Conservation (phyloP, 2,888 invertebrate genomes). For the Amiota communis region DNA sequence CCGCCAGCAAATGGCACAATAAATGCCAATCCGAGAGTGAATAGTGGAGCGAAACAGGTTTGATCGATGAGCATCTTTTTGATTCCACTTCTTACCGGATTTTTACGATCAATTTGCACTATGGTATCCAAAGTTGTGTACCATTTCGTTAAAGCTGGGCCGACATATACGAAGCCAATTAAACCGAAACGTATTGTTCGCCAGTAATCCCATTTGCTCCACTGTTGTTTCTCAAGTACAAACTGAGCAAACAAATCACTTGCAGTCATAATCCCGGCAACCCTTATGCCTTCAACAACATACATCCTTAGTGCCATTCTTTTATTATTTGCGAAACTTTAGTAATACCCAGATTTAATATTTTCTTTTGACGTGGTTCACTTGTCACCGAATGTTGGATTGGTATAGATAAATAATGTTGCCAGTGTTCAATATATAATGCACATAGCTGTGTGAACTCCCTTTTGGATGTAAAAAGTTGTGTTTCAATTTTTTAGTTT, state of each 20-base stretch:
- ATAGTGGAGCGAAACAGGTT: constrained; percentile 59
- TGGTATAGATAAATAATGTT: too few relatives aligned
- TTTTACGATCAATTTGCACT: constrained; percentile 48
- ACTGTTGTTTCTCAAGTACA: constrained; percentile 47
- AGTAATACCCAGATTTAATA: too few relatives aligned
- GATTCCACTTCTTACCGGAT: constrained; percentile 50
- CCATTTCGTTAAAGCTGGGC: constrained; percentile 63
- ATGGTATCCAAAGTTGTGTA: constrained; percentile 54
- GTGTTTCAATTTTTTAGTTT: too few relatives aligned
- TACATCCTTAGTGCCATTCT: constrained; percentile 54
- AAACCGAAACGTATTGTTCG: constrained; percentile 59
- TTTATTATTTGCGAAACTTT: too few relatives aligned
- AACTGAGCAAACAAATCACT: constrained; percentile 67
- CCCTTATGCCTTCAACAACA: constrained; percentile 51
- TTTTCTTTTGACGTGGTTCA: not conserved
- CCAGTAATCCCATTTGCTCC: constrained; percentile 51
- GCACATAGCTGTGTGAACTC: too few relatives aligned
- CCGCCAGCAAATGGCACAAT: constrained; percentile 61
- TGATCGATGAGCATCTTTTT: constrained; percentile 68
- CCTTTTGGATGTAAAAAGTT: too few relatives aligned
- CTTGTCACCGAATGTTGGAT: too few relatives aligned
- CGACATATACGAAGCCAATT: constrained; percentile 62
- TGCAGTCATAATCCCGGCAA: constrained; percentile 62
- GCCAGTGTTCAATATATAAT: too few relatives aligned
- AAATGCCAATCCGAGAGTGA: constrained; percentile 53